phyloP scores from a whole-genome alignment of 2,113 vertebrate species.

The Felis catus region F.catus_Fca126_mat1.0 CM031419.1:24456501-24457000 shows the following conservation, averaged over 20 bases:
- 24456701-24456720: no score
- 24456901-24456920: fast-evolving
- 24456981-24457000: background rate
- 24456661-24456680: no score
- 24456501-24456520: background rate
- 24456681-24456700: no score
- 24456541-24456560: background rate
- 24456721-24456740: no score
- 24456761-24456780: background rate
- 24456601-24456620: background rate
- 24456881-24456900: fast-evolving
- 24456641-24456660: no score
- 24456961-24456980: background rate
- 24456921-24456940: fast-evolving
- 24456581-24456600: background rate
- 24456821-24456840: background rate
- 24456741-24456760: no score
- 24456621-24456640: no score
- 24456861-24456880: background rate
- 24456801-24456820: background rate
- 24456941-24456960: background rate
- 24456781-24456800: background rate
- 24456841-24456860: fast-evolving
- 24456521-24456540: background rate
- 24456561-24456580: slow-evolving; percentile 23